Conservation (phyloP, 1,140 invertebrate species). For the Akabosia matsudoensis region DNA sequence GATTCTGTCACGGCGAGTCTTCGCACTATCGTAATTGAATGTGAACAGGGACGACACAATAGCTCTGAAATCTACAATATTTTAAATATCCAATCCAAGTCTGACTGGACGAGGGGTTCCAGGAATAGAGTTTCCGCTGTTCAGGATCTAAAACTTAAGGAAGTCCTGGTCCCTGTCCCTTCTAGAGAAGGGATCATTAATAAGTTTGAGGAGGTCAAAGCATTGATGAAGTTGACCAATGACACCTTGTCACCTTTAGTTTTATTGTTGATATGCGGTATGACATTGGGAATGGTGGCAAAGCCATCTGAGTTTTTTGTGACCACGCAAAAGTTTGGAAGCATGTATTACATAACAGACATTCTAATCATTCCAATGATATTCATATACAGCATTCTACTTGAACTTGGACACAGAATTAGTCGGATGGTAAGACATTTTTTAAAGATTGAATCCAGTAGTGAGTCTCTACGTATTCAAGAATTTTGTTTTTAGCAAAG, state of each 20-base stretch:
- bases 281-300: not conserved
- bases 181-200: not conserved
- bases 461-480: not conserved
- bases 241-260: not conserved
- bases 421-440: not conserved
- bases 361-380: not conserved
- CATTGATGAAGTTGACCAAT: not conserved
- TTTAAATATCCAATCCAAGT: not conserved
- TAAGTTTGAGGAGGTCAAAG: not conserved
- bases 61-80: not conserved
- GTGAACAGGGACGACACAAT: not conserved
- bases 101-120: not conserved
- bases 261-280: not conserved
- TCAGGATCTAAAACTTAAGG: not conserved
- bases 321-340: not conserved
- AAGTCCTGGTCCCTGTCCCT: not conserved
- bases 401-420: conserved; percentile 1
- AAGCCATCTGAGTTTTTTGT: not conserved
- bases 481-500: conserved; percentile 5
- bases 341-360: not conserved
- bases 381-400: not conserved
- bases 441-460: not conserved
- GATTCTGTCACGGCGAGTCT: not conserved
- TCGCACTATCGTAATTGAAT: not conserved
- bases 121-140: not conserved